Conservation (phyloP, 2,888 invertebrate species). For the Atherix ibis region DNA sequence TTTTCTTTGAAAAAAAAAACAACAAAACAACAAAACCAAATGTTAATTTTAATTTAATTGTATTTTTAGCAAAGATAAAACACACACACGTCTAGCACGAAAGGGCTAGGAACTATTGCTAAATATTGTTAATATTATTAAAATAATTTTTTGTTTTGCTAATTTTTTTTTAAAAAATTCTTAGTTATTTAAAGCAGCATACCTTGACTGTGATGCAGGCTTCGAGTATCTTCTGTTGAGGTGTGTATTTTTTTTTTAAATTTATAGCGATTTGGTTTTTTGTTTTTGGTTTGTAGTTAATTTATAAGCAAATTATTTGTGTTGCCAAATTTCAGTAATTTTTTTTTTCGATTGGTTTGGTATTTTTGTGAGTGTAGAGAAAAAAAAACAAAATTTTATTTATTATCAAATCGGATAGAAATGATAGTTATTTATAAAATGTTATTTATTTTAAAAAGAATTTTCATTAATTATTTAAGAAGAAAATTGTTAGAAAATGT, state of each 20-base stretch:
- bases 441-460: too few species aligned
- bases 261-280: constrained; percentile 28
- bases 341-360: constrained; percentile 8
- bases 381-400: too few species aligned
- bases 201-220: constrained; percentile 89
- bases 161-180: too few species aligned
- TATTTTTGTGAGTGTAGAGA: too few species aligned
- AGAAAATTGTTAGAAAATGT: too few species aligned
- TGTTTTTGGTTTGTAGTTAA: not conserved
- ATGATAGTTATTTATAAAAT: too few species aligned
- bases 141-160: not conserved
- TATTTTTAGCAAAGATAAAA: not conserved
- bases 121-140: too few species aligned
- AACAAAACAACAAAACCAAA: not conserved
- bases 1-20: too few species aligned
- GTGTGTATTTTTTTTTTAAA: constrained; percentile 24
- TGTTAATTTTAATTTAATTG: not conserved
- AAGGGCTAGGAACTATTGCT: too few species aligned
- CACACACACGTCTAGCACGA: too few species aligned
- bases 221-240: constrained; percentile 81
- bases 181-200: constrained; percentile 36
- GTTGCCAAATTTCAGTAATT: constrained; percentile 14
- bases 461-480: too few species aligned
- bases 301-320: not conserved
- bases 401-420: too few species aligned